Base-by-base conservation (phyloP, 2,888 invertebrate species). In the Apotomis turbidana region DNA sequence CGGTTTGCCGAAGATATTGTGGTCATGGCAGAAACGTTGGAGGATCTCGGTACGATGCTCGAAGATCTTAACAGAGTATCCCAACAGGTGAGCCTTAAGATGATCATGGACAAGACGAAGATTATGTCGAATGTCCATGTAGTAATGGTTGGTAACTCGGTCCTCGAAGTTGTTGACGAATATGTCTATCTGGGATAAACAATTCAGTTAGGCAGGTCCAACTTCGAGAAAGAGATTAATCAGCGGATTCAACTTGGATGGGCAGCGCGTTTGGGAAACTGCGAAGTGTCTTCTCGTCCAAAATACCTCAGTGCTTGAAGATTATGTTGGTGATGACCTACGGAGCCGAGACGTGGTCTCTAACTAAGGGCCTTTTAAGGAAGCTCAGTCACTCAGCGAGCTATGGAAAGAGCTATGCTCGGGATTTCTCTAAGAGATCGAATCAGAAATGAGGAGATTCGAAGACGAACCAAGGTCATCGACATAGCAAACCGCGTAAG, bases 381-480 rank as follows among this genome's bases (percentile, higher is more conserved):
- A 38, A 58, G 12, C 58, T 58, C 58, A 38, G 58, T 58, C 38
- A n/a, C 58, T 58, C 38, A 58, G 15, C 58, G 58, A 58, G 38
- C 58, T 38, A 58, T 58, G 58, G 58, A 58, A 15, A 58, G 36
- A 38, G 58, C 38, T 58, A 58, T 58, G 58, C 58, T 58, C 58
- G 38, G 58, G 8, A 27, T 58, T 58, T 58, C 58, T 58, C 58
- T 58, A 38, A 38, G 41, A 41, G 41, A 41, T 41, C 41, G 41
- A 41, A 41, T 41, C 41, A 5, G 41, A 6, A 41, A 41, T 36
- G 36, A 38, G 38, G 36, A 36, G 58, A 58, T 38, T 10, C 38
- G 38, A n/a, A 58, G 54, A 15, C 5, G 54, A 54, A 54, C 54
- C 13, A 15, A 54, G 15, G 5, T 15, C 13, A 15, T 15, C 54